These are phyloP conservation scores for Ashinkailepas kermadecensis DNA, from an alignment of 2,888 invertebrate genomes.

Conservation along the genomic window DNA sequence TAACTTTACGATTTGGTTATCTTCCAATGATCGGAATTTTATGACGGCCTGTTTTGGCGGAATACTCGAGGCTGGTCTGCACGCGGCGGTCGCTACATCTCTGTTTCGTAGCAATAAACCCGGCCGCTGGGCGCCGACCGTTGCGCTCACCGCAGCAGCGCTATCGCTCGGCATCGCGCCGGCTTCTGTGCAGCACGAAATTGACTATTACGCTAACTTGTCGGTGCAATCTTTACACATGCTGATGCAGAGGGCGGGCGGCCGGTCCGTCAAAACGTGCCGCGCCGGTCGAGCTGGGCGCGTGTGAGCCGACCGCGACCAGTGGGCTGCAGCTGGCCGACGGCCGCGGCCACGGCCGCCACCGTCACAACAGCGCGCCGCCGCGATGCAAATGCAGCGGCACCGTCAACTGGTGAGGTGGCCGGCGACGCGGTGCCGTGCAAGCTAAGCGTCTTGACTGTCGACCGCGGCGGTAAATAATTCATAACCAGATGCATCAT, in stretches of 20 bases:
- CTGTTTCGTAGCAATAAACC: neutral
- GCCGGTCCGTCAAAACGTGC: neutral
- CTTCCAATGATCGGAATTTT: constrained; percentile 9
- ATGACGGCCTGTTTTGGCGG: neutral
- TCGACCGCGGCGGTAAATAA: neutral
- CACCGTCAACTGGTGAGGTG: neutral
- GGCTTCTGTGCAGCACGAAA: constrained; percentile 15
- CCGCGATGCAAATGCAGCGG: neutral
- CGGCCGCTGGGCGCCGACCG: neutral
- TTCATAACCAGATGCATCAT: constrained; percentile 12
- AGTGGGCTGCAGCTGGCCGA: no score
- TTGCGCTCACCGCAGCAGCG: neutral
- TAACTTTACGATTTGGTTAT: constrained; percentile 10
- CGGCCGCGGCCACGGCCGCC: no score
- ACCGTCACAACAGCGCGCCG: neutral
- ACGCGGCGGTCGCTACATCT: neutral
- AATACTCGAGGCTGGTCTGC: neutral
- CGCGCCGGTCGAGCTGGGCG: neutral
- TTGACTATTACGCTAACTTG: neutral
- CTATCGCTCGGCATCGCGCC: neutral
- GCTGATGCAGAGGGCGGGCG: neutral
- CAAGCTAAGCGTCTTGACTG: neutral
- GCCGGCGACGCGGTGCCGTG: neutral
- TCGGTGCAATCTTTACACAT: neutral
- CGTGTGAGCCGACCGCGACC: neutral